Percentiles rank a stretch among this genome's conserved stretches.
phyloP scores from a whole-genome alignment of 2,888 invertebrate species.

The Cosmopolites sordidus region DNA sequence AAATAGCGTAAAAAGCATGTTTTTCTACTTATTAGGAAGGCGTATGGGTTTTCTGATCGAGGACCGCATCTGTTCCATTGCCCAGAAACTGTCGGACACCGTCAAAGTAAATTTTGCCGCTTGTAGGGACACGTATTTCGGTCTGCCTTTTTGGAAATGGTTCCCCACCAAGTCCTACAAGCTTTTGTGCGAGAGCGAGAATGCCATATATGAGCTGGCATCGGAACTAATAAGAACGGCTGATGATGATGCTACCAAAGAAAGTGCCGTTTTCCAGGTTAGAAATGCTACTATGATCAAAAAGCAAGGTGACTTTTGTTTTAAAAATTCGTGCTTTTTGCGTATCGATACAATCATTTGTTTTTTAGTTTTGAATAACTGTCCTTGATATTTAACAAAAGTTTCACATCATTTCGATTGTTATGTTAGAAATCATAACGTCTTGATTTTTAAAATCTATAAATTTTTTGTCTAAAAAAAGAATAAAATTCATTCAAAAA shows the following conservation, averaged over 20 bases:
- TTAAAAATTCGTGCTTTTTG: too few relatives aligned
- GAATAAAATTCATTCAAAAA: too few relatives aligned
- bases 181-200: slow-evolving; percentile 68
- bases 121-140: slow-evolving; percentile 72
- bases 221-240: slow-evolving; percentile 70
- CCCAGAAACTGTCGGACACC: slow-evolving; percentile 63
- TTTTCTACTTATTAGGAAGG: slow-evolving; percentile 51
- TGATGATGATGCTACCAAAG: slow-evolving; percentile 54
- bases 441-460: too few relatives aligned
- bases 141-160: slow-evolving; percentile 78
- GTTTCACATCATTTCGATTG: too few relatives aligned
- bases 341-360: too few relatives aligned
- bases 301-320: too few relatives aligned
- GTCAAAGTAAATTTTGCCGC: slow-evolving; percentile 74
- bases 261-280: slow-evolving; percentile 61
- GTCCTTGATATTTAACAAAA: too few relatives aligned
- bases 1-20: too few relatives aligned
- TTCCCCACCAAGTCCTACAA: slow-evolving; percentile 69
- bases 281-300: neutral
- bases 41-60: slow-evolving; percentile 67
- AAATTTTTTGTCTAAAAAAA: too few relatives aligned
- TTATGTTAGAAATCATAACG: too few relatives aligned
- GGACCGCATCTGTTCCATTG: slow-evolving; percentile 49
- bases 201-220: slow-evolving; percentile 71
- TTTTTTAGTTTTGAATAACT: too few relatives aligned